Percentiles rank a stretch among this genome's conserved stretches.
Conservation (phyloP, 2,888 invertebrate genomes). For the Esperia sulphurella region DNA sequence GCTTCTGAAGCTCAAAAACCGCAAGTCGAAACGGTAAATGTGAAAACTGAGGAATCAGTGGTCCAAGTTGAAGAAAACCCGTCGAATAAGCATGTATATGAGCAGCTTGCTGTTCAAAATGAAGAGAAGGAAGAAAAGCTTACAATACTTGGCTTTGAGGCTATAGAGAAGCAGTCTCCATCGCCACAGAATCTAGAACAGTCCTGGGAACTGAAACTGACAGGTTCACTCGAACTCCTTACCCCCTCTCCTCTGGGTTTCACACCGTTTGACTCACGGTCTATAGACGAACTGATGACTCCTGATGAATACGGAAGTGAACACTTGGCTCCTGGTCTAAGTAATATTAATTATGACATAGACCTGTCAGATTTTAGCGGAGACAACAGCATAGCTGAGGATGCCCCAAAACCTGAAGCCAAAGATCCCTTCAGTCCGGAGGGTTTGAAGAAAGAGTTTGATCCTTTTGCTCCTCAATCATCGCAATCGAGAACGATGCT, state of each 20-base stretch:
- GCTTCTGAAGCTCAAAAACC: slow-evolving; percentile 4
- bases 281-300: slow-evolving; percentile 79
- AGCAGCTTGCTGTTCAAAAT: slow-evolving; percentile 14
- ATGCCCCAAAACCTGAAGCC: slow-evolving; percentile 45
- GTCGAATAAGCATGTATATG: no score
- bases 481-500: slow-evolving; percentile 40
- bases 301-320: slow-evolving; percentile 79
- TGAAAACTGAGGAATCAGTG: neutral
- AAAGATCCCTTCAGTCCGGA: slow-evolving; percentile 81
- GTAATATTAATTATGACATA: slow-evolving; percentile 87
- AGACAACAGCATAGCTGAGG: slow-evolving; percentile 84
- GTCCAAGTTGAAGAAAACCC: neutral
- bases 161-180: slow-evolving; percentile 50
- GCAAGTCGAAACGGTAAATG: neutral
- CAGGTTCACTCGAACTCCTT: slow-evolving; percentile 71
- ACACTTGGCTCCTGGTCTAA: slow-evolving; percentile 80
- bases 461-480: slow-evolving; percentile 73
- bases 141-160: slow-evolving; percentile 52
- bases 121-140: slow-evolving; percentile 35
- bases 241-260: slow-evolving; percentile 80
- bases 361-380: slow-evolving; percentile 86
- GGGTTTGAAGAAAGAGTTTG: slow-evolving; percentile 57
- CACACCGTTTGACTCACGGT: slow-evolving; percentile 78
- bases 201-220: slow-evolving; percentile 54
- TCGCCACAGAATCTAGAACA: slow-evolving; percentile 48